phyloP scores from a whole-genome alignment of 2,797 vertebrate species.

The Acanthornis magna region DNA sequence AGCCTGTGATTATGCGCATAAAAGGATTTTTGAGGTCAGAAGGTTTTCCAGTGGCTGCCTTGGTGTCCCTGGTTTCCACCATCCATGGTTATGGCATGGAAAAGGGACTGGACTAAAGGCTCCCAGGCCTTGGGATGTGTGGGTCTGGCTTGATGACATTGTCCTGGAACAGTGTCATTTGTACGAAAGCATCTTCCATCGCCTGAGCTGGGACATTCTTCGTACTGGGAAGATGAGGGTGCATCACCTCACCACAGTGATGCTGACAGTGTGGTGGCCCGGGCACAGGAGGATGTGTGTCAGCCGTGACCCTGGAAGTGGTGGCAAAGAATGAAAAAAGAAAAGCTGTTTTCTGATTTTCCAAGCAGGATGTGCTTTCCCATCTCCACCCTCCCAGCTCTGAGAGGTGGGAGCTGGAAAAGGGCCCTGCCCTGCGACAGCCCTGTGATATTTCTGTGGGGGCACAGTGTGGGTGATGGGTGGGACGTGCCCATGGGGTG shows the following conservation, averaged over 20 bases:
- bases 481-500: background rate
- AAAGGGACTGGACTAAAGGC: background rate
- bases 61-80: background rate
- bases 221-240: background rate
- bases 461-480: background rate
- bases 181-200: background rate
- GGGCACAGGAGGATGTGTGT: background rate
- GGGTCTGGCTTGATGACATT: background rate
- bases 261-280: background rate
- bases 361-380: background rate
- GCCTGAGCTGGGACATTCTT: background rate
- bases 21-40: constrained; percentile 72
- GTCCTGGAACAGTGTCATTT: background rate
- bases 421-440: background rate
- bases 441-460: background rate
- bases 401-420: background rate
- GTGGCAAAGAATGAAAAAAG: background rate
- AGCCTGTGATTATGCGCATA: constrained; percentile 70
- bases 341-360: background rate
- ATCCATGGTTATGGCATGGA: background rate
- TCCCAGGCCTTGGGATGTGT: background rate
- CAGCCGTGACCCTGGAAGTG: background rate
- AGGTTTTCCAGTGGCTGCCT: constrained; percentile 17
- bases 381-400: background rate
- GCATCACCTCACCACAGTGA: background rate